phyloP scores from a whole-genome alignment of 2,113 vertebrate genomes.

The Gorsachius goisagi region DNA sequence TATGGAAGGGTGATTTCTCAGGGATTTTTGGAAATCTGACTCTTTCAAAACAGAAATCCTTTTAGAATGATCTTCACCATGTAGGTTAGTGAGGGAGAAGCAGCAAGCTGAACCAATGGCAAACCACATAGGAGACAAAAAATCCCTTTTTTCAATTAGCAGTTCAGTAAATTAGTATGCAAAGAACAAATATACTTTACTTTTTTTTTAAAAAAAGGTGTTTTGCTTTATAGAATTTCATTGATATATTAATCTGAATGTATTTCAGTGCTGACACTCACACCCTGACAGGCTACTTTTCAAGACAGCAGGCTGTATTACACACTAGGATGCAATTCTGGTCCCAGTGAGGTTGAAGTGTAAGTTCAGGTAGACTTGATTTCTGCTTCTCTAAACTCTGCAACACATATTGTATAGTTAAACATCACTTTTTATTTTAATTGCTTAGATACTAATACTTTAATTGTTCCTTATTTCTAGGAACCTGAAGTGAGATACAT shows the following conservation, averaged over 20 bases:
- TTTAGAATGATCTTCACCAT: not conserved
- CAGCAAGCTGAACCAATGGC: not conserved
- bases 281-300: not conserved
- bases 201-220: not conserved
- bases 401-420: not conserved
- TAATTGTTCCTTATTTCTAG: not conserved
- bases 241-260: not conserved
- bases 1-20: not conserved
- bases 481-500: not conserved
- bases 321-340: not conserved
- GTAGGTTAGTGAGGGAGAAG: not conserved
- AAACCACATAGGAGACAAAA: not conserved
- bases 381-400: not conserved
- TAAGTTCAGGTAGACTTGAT: not conserved
- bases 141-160: not conserved
- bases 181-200: not conserved
- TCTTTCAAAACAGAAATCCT: not conserved
- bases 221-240: not conserved
- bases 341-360: not conserved
- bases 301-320: not conserved
- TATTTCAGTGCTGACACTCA: not conserved
- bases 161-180: not conserved
- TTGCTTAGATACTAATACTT: not conserved
- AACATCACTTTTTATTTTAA: not conserved
- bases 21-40: not conserved